Evolutionary conservation across 2,888 invertebrate species (phyloP), one percentile per base, ranked within the genome.

Genomic region (Lomographa bimaculata): DNA sequence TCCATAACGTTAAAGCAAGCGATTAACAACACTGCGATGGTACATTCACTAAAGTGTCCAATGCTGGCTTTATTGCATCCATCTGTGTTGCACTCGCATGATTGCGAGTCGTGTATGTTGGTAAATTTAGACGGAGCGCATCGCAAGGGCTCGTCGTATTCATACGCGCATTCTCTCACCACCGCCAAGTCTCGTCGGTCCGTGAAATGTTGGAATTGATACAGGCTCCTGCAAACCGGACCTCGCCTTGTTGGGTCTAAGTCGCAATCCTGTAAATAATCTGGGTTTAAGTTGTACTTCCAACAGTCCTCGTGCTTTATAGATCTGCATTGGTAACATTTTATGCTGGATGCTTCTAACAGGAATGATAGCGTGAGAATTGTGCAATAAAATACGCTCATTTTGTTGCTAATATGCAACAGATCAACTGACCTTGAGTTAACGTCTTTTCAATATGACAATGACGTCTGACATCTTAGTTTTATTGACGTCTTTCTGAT

Each of bases 251-350:
- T 34, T 1, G 20, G 1, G 30, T 62, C 23, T 37, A 50, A 7
- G 53, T 56, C 3, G 38, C 44, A 39, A 80, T 74, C 70, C 32
- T 56, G 73, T 37, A 87, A 61, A 50, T 74, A 57, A 1, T 35
- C 47, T 1, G 16, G 54, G 20, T 73, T 65, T 30, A 86, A 50
- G 19, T 77, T 73, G 43, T 75, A 63, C 2, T 60, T 52, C 38
- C 63, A 73, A 51, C 87, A 87, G 1, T 68, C 76, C 6, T 51
- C 53, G 36, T 72, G 40, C 1, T 39, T 23, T 14, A 54, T 30
- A 1, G 83, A 67, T 0, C 73, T 63, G 36, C 87, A 87, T 53
- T 85, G 86, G 56, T 79, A 87, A 54, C 87, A 87, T 64, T 79
- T 76, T 23, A 86, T 36, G 9, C 70, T 47, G 3, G 33, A 18